These are phyloP conservation scores for Aleiodes sp. DNA, from an alignment of 1,140 invertebrate genomes.

Conservation along the genomic window DNA sequence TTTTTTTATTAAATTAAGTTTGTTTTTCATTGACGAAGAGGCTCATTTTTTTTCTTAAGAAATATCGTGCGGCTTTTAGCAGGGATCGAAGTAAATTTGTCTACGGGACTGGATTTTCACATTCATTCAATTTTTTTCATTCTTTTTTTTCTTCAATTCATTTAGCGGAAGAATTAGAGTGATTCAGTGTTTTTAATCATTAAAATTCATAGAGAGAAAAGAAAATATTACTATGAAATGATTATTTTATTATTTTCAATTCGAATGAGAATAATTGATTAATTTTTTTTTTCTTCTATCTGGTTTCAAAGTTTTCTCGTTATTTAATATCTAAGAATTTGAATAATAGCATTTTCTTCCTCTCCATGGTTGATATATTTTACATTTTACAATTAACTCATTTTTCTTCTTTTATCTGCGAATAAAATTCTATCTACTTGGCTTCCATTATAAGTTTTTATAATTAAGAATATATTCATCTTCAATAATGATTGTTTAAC, in stretches of 20 bases:
- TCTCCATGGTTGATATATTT: constrained; percentile 4
- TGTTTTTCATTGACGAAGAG: constrained; percentile 2
- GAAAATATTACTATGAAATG: too few relatives aligned
- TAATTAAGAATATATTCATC: constrained; percentile 6
- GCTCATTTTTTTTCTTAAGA: background rate
- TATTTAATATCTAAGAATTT: too few relatives aligned
- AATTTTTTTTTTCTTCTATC: too few relatives aligned
- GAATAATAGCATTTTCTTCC: background rate
- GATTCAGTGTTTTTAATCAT: background rate
- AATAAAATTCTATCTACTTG: background rate
- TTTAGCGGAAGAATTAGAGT: background rate
- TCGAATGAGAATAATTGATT: too few relatives aligned
- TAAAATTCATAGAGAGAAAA: background rate
- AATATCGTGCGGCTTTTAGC: constrained; percentile 3
- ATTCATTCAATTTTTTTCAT: background rate
- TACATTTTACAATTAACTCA: background rate
- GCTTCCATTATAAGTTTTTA: background rate
- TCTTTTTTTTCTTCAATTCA: background rate
- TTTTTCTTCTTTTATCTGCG: background rate
- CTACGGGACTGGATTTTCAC: background rate
- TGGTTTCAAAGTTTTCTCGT: too few relatives aligned
- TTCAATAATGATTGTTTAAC: constrained; percentile 12
- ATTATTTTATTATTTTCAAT: too few relatives aligned
- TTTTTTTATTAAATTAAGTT: too few relatives aligned
- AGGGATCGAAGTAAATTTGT: background rate